Base-by-base conservation (phyloP, 2,113 vertebrate genomes). In the Camelus dromedarius region DNA sequence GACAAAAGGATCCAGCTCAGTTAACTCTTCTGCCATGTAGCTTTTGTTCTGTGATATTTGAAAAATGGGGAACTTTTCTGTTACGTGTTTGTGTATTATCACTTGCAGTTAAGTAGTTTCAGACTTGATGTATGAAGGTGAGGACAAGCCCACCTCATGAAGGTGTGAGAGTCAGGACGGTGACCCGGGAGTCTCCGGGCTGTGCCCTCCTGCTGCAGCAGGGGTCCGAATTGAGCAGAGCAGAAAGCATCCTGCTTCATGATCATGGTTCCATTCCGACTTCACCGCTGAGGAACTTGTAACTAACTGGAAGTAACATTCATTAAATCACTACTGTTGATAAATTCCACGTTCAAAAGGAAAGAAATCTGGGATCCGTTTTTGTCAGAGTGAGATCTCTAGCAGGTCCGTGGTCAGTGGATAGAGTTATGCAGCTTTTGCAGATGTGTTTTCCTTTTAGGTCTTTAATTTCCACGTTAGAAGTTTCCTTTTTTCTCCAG, bases 31-130 rank as follows among this genome's bases (percentile, higher is more conserved):
- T 54, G 81, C 38, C 64, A 8, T 54, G 24, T n/a, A 73, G 20
- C n/a, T 94, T 90, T 88, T 69, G 46, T 83, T 95, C n/a, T 30
- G 38, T 70, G 42, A 52, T 87, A 38, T 56, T 95, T 86, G 32
- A 69, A 56, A 82, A 83, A 58, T 38, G 35, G 30, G 22, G 6
- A 56, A 42, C 24, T 91, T 77, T 46, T 38, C 26, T 52, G 20
- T 56, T 92, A 52, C 0, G 8, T 90, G 20, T 83, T 6, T 73
- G 18, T 87, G 46, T 22, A 15, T 73, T 60, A 56, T 32, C 46
- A 32, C 10, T 93, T 76, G 77, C 1, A 54, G 19, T 69, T 42
- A 64, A 62, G 70, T 76, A 64, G 19, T 18, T 28, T 72, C 38
- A 88, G 62, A 64, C n/a, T 84, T 66, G n/a, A 8, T 52, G 9